Conservation (phyloP, 2,888 invertebrate species). For the Chironomus riparius region DNA sequence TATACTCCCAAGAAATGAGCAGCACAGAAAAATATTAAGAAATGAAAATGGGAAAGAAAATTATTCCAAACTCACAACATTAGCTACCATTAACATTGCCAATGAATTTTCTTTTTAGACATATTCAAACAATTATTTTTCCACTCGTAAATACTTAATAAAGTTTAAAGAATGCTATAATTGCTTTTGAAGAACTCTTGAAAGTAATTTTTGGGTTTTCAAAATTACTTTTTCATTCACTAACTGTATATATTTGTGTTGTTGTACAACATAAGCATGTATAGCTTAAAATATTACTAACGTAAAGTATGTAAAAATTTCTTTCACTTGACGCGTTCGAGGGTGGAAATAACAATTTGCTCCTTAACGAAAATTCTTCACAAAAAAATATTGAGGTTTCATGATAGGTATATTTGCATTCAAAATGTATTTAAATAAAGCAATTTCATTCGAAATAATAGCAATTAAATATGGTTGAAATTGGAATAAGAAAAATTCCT, state of each 20-base stretch:
- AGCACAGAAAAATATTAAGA: too few relatives aligned
- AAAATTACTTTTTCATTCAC: slow-evolving; percentile 13
- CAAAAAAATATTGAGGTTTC: slow-evolving; percentile 19
- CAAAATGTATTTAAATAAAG: background rate
- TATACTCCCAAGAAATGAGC: too few relatives aligned
- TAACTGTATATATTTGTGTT: background rate
- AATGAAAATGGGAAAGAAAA: background rate
- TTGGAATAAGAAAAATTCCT: background rate
- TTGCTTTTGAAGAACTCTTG: slow-evolving; percentile 17
- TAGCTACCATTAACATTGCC: slow-evolving; percentile 16
- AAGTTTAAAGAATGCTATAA: slow-evolving; percentile 20
- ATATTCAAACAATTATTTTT: slow-evolving; percentile 18
- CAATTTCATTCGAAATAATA: background rate
- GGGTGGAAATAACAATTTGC: background rate
- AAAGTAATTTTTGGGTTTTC: slow-evolving; percentile 19
- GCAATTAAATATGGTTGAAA: background rate
- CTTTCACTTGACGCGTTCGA: background rate
- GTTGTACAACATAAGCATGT: background rate
- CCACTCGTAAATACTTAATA: slow-evolving; percentile 23
- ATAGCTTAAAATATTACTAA: background rate
- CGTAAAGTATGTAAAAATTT: slow-evolving; percentile 9
- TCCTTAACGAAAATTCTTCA: background rate
- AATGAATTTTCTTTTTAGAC: background rate
- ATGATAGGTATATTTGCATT: slow-evolving; percentile 4
- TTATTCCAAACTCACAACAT: background rate